phyloP scores from a whole-genome alignment of 2,113 vertebrate genomes.

The Lophotis ruficrista region DNA sequence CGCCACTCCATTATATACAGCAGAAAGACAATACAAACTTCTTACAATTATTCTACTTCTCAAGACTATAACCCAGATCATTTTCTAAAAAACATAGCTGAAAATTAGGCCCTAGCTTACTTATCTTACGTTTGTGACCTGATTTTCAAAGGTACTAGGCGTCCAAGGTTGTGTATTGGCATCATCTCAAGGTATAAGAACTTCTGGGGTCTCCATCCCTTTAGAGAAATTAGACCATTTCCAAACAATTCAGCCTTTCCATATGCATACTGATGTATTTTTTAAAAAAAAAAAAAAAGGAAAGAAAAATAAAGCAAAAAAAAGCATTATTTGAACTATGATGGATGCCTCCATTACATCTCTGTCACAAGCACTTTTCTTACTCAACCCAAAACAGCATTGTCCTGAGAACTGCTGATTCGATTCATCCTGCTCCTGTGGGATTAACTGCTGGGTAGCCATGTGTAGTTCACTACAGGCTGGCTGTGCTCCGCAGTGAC shows the following conservation, averaged over 20 bases:
- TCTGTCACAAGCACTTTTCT: neutral
- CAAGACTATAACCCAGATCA: neutral
- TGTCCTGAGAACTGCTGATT: neutral
- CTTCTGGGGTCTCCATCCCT: neutral
- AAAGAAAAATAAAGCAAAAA: neutral
- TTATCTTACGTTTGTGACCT: neutral
- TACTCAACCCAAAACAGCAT: neutral
- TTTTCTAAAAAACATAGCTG: neutral
- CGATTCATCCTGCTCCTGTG: neutral
- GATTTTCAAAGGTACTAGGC: neutral
- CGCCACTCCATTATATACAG: neutral
- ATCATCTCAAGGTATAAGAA: neutral
- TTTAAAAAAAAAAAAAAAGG: neutral
- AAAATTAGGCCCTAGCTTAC: neutral
- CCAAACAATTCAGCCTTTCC: neutral
- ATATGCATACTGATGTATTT: neutral
- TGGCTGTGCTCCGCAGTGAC: neutral
- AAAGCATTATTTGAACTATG: neutral
- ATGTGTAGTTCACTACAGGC: neutral
- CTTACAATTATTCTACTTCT: neutral
- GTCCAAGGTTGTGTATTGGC: neutral
- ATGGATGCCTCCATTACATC: neutral
- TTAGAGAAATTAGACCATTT: neutral
- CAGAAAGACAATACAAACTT: neutral
- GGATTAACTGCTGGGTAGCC: neutral